Percentiles rank a stretch among this genome's conserved stretches.
Evolutionary conservation across 2,888 invertebrate species (phyloP).

Genomic region (Odontocolon sp.): DNA sequence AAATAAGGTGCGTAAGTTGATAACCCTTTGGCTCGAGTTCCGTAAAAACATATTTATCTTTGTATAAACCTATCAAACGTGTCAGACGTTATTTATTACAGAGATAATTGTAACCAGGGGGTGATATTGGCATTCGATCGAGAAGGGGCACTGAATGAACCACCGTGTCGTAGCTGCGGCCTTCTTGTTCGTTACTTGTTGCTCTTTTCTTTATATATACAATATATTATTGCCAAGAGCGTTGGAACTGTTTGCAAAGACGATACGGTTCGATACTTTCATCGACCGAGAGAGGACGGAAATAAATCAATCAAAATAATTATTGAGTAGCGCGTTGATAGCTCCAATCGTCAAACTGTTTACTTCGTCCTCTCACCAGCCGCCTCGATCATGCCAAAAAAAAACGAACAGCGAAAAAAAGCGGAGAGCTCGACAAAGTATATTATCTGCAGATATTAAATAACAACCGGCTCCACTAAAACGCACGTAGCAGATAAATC

Average conservation of each 20-base stretch:
- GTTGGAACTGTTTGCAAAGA: too few relatives aligned
- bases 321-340: conserved; percentile 47
- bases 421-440: neutral
- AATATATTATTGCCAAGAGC: conserved; percentile 7
- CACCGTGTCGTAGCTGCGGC: conserved; percentile 9
- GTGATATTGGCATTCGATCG: conserved; percentile 73
- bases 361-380: conserved; percentile 17
- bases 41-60: conserved; percentile 68
- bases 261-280: conserved; percentile 40
- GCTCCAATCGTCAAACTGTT: conserved; percentile 46
- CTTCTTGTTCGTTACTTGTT: neutral
- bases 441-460: conserved; percentile 14
- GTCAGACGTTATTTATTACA: conserved; percentile 72
- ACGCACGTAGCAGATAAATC: too few relatives aligned
- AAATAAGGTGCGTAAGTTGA: conserved; percentile 65
- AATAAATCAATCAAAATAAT: conserved; percentile 56
- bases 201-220: neutral
- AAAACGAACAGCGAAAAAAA: neutral
- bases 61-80: conserved; percentile 64
- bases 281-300: conserved; percentile 37
- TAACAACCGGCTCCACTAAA: too few relatives aligned
- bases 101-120: conserved; percentile 77
- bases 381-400: conserved; percentile 6
- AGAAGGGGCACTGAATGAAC: conserved; percentile 40
- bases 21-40: conserved; percentile 70